Evolutionary conservation across 2,113 vertebrate genomes (phyloP), one percentile per base, ranked within the genome.

Genomic region (Ageneiosus marmoratus): DNA sequence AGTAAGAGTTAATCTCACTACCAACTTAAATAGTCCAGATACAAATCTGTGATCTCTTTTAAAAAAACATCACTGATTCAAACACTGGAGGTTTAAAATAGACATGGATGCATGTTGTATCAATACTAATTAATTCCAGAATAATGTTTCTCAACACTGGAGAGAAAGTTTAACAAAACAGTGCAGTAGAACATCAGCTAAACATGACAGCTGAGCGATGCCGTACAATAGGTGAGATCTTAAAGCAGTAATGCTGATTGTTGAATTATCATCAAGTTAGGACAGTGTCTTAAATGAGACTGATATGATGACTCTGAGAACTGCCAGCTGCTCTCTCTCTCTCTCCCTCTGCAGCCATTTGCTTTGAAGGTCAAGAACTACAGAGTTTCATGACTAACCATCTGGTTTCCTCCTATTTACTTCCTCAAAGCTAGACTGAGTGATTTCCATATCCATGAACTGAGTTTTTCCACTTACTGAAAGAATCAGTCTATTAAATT

Each of bases 361-460:
- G 48, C 73, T 62, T 73, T 83, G 60, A 75, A 83, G 81, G 73
- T 83, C 73, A 83, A 67, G 73, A 24, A 76, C 73, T 53, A 58
- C 72, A 65, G 29, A 76, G 60, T 44, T 50, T 67, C 72, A 65
- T 67, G 27, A 34, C 70, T 72, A 62, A 46, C 58, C 81, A 75
- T 73, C 80, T 82, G 65, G 16, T 29, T n/a, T 48, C 79, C 37
- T 29, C 18, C 69, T 48, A 60, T 62, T 74, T 63, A 46, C 55
- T 82, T 74, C 27, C 29, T n/a, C 34, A 41, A 29, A 34, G 51
- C 13, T 22, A 51, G 65, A 70, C 51, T 58, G 67, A 20, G 34
- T 46, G 51, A 18, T 69, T 37, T 69, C 69, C 72, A 75, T 27
- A n/a, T 75, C 72, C 46, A 51, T 50, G n/a, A 73, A 73, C 16